These are phyloP conservation scores for Neotoma lepida DNA, from an alignment of 2,113 vertebrate species.

Conservation along the genomic window DNA sequence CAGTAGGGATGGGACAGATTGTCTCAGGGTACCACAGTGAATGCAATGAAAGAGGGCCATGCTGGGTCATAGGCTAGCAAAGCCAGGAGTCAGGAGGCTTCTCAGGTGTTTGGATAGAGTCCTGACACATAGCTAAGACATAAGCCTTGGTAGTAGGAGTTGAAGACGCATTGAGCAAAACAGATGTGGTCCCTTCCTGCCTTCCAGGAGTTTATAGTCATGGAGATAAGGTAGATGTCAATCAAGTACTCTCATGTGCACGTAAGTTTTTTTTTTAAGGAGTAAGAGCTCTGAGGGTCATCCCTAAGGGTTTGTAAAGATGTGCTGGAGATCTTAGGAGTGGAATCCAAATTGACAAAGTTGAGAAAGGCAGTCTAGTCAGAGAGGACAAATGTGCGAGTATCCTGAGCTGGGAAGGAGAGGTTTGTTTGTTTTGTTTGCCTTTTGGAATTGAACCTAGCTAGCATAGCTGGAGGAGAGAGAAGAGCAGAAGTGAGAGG, in stretches of 20 bases:
- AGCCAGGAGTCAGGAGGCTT: neutral
- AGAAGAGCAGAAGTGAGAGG: neutral
- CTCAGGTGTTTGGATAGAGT: neutral
- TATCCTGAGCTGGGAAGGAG: neutral
- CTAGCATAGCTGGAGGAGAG: neutral
- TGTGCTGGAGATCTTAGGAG: neutral
- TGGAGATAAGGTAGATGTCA: neutral
- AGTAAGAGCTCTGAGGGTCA: neutral
- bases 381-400: neutral
- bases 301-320: neutral
- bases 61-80: neutral
- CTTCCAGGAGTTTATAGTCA: neutral
- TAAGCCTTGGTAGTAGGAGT: neutral
- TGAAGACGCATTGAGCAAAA: neutral
- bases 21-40: neutral
- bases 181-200: neutral
- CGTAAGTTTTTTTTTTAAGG: neutral
- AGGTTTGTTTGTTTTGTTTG: neutral
- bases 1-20: neutral
- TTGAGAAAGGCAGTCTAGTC: neutral
- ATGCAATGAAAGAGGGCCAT: accelerated
- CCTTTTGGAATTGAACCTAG: neutral
- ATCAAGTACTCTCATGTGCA: neutral
- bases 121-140: neutral
- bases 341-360: neutral